Percentiles rank a stretch among this genome's conserved stretches.
These are phyloP conservation scores for Drosophila acutilabella DNA, from an alignment of 2,888 invertebrate genomes.

Conservation along the genomic window DNA sequence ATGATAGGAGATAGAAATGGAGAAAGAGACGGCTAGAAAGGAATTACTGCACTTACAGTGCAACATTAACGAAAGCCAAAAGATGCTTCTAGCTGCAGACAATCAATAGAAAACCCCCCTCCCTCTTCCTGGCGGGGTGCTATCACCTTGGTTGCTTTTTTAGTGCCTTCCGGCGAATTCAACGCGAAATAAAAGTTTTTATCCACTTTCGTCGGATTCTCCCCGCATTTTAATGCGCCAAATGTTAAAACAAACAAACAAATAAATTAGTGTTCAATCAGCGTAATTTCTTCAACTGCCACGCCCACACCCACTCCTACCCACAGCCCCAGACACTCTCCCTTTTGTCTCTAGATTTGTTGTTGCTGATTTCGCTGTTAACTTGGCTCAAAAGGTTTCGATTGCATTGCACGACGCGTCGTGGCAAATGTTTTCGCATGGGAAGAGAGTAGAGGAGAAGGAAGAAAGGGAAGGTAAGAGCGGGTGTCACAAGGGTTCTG, in stretches of 20 bases:
- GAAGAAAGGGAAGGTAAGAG: background rate
- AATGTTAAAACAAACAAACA: conserved; percentile 78
- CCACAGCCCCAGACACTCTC: background rate
- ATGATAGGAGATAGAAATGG: background rate
- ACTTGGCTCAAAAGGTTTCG: conserved; percentile 56
- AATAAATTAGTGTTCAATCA: conserved; percentile 81
- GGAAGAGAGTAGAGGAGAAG: too few species aligned
- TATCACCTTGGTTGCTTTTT: conserved; percentile 57
- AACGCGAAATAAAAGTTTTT: conserved; percentile 52
- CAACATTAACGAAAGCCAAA: conserved; percentile 57
- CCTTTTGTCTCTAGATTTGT: conserved; percentile 32
- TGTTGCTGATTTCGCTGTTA: conserved; percentile 26
- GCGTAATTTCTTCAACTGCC: conserved; percentile 73
- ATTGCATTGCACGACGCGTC: conserved; percentile 50
- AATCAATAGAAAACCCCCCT: conserved; percentile 35
- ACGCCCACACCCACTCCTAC: conserved; percentile 12
- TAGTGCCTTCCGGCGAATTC: conserved; percentile 27
- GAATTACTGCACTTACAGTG: conserved; percentile 42
- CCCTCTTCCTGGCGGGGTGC: conserved; percentile 1
- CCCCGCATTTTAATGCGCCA: conserved; percentile 55
- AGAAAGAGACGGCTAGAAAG: background rate
- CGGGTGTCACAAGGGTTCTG: background rate
- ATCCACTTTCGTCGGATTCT: conserved; percentile 38
- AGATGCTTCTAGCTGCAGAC: conserved; percentile 52
- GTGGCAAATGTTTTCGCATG: background rate